A percentile compares a stretch with the other conserved stretches of the same genome.
Conservation (phyloP, 2,888 invertebrate species). For the Eupithecia subfuscata region DNA sequence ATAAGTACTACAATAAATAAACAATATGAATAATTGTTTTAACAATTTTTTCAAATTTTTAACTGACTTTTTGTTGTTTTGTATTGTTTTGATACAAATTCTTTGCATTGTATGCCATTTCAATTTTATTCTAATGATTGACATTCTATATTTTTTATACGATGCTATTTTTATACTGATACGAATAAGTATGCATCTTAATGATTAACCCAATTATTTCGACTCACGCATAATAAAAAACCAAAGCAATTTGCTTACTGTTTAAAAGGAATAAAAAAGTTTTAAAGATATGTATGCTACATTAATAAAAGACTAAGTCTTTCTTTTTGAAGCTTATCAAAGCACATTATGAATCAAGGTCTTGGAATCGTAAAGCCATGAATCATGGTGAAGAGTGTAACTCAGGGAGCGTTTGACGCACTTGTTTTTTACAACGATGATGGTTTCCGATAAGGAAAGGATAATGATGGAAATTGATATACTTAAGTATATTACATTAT, state of each 20-base stretch:
- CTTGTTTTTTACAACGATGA: neutral
- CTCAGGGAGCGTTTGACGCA: neutral
- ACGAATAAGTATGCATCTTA: neutral
- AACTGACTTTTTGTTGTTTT: neutral
- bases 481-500: too few relatives aligned
- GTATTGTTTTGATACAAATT: neutral
- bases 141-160: too few relatives aligned
- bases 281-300: neutral
- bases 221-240: neutral
- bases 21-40: too few relatives aligned
- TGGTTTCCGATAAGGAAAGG: neutral
- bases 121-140: neutral
- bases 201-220: neutral
- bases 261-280: neutral
- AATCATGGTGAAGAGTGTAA: conserved; percentile 5
- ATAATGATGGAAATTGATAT: neutral
- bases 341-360: neutral
- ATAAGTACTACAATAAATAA: too few relatives aligned
- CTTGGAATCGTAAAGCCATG: conserved; percentile 2
- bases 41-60: too few relatives aligned
- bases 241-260: neutral
- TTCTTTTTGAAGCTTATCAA: conserved; percentile 10
- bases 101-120: neutral
- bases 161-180: too few relatives aligned
- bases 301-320: neutral